Base-by-base conservation (phyloP, 1,140 invertebrate species). In the Temnothorax longispinosus region DNA sequence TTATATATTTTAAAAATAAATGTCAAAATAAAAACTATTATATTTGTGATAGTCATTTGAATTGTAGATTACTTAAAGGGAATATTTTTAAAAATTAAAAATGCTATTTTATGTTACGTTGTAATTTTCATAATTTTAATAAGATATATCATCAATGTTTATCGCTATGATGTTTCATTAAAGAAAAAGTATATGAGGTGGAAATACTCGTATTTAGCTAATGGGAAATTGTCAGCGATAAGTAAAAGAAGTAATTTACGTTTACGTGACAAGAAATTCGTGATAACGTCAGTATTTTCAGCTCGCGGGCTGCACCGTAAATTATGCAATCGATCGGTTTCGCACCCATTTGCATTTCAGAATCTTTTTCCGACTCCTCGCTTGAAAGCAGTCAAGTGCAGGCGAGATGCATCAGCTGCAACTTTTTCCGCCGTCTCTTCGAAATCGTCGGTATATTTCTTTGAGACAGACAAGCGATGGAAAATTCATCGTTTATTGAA, bases 361-460 rank as follows among this genome's bases (percentile, higher is more conserved):
- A 82, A 82, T 85, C 74, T 88, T 91, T 81, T 87, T 88, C 38
- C 47, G n/a, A 60, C 54, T 84, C 86, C 44, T 27, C 69, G 27
- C 78, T 13, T 65, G 72, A 88, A 88, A 81, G 91, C 85, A 92
- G 91, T 91, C 90, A 88, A 91, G 82, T 64, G 81, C 90, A 91
- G 91, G 50, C 74, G 75, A 52, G 41, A 82, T 60, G 58, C 72
- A 86, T 89, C 89, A 89, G 85, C 47, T 72, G 67, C 41, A 62
- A 60, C 84, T 60, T 87, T 87, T 87, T 62, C 54, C 27, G n/a
- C n/a, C 80, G 27, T 65, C 76, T 78, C 54, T 35, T 74, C 67
- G 52, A 58, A 74, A 74, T 74, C 69, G 54, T 35, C 32, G 67
- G 41, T 75, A 74, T 82, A 75, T 84, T 84, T 84, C 80, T 84